Evolutionary conservation across 2,888 invertebrate genomes (phyloP).

Genomic region (Chrysolina oricalcia): DNA sequence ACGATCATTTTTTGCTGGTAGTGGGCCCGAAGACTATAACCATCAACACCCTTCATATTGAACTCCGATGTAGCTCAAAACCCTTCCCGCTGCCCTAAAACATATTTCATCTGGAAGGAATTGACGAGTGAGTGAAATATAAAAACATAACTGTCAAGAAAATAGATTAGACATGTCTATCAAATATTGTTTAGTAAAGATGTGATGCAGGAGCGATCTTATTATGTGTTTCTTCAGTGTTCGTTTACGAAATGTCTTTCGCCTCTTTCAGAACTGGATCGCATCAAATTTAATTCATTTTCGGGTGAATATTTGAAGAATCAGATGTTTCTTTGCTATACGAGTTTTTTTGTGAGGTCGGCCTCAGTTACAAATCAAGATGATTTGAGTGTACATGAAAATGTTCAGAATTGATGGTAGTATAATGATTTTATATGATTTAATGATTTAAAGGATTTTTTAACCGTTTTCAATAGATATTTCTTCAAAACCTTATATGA

Average conservation of each 20-base stretch:
- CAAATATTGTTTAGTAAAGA: conserved; percentile 41
- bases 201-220: conserved; percentile 39
- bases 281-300: conserved; percentile 9
- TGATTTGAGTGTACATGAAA: too few relatives aligned
- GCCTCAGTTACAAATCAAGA: too few relatives aligned
- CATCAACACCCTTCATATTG: not conserved
- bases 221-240: conserved; percentile 15
- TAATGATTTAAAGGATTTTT: too few relatives aligned
- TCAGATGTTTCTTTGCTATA: not conserved
- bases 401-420: too few relatives aligned
- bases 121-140: conserved; percentile 44
- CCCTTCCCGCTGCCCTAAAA: conserved; percentile 11
- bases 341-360: too few relatives aligned
- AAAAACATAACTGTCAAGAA: conserved; percentile 48
- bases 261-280: not conserved
- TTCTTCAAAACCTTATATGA: too few relatives aligned
- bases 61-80: not conserved
- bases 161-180: conserved; percentile 47
- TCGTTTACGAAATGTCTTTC: conserved; percentile 14
- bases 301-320: not conserved
- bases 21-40: too few relatives aligned
- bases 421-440: too few relatives aligned
- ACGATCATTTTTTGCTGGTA: too few relatives aligned
- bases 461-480: too few relatives aligned
- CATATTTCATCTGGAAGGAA: conserved; percentile 44